Evolutionary conservation across 1,140 invertebrate genomes (phyloP), one percentile per base, ranked within the genome.

Genomic region (Ips typographus): DNA sequence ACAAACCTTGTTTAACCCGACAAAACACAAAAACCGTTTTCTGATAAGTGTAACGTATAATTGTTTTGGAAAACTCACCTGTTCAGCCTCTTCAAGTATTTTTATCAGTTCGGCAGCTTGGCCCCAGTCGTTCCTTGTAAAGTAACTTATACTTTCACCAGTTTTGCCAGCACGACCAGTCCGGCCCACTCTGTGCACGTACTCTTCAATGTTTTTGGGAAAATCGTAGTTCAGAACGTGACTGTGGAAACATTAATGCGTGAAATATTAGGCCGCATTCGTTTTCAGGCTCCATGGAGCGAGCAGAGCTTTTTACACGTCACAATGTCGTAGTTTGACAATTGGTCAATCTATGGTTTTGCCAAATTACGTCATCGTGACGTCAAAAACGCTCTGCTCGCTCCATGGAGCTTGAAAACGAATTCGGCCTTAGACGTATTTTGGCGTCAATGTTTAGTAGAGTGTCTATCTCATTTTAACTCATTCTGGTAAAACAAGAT

Each of bases 141-240:
- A 86, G 73, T 90, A 89, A 70, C 88, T 89, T 3, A 95, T 89
- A 8, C 92, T 90, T 74, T 90, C 88, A 0, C 95, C 95, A 4
- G 87, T 90, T 73, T 89, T 85, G 1, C 94, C 94, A 53, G 94
- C 94, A 68, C 94, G 84, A 1, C 95, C 95, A 1, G 94, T 96
- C 70, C 94, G 84, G 0, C 94, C 94, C 56, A 97, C 90, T 55
- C 92, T 83, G 77, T 94, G 91, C 36, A 92, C 90, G 78, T 92
- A 97, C 75, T 96, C 94, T 78, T 96, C 94, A 76, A 96, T 92
- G 76, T 95, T 92, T 5, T 87, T 84, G 1, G 95, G 94, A 75
- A 97, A 95, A 80, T 98, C 94, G 76, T 89, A 93, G 80, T 98
- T 98, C 8, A 94, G 83, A 1, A 94, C 90, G 80, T 90, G 84